A percentile compares a stretch with the other conserved stretches of the same genome.
Conservation (phyloP, 1,140 invertebrate genomes). For the Andrena cerasifolii region DNA sequence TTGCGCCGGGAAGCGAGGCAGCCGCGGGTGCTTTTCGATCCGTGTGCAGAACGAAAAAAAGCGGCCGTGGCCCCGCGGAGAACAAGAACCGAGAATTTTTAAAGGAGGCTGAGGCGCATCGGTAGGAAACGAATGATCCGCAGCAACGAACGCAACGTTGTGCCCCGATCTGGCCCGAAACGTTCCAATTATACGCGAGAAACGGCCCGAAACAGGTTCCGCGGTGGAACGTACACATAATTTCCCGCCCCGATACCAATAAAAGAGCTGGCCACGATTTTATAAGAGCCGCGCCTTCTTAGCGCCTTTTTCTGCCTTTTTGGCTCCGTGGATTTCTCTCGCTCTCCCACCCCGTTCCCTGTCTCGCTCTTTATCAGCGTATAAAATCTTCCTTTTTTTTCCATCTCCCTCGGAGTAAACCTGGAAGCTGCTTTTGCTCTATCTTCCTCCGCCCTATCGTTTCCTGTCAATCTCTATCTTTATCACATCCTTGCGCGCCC, state of each 20-base stretch:
- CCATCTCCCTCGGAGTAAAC: conserved; percentile 4
- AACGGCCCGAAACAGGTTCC: conserved; percentile 77
- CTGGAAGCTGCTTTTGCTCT: conserved; percentile 43
- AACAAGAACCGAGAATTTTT: not conserved
- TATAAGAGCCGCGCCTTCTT: conserved; percentile 79
- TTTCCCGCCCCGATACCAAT: conserved; percentile 76
- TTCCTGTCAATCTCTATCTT: conserved; percentile 16
- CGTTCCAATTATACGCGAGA: conserved; percentile 79
- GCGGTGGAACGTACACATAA: conserved; percentile 77
- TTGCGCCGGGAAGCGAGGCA: not conserved
- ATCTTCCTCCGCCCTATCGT: not conserved
- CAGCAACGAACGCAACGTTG: conserved; percentile 35
- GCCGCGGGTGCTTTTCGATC: not conserved
- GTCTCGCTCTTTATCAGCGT: conserved; percentile 34
- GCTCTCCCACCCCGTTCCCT: conserved; percentile 7
- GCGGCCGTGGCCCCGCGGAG: not conserved
- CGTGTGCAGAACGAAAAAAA: not conserved
- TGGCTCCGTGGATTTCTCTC: conserved; percentile 45
- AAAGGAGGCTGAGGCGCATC: conserved; percentile 23
- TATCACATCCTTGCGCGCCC: conserved; percentile 21
- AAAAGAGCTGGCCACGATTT: conserved; percentile 77
- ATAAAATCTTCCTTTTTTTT: conserved; percentile 32
- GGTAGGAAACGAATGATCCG: conserved; percentile 33
- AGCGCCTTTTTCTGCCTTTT: conserved; percentile 75
- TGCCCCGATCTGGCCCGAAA: conserved; percentile 60